Evolutionary conservation across 1,140 invertebrate species (phyloP).

Genomic region (Camponotus pennsylvanicus): DNA sequence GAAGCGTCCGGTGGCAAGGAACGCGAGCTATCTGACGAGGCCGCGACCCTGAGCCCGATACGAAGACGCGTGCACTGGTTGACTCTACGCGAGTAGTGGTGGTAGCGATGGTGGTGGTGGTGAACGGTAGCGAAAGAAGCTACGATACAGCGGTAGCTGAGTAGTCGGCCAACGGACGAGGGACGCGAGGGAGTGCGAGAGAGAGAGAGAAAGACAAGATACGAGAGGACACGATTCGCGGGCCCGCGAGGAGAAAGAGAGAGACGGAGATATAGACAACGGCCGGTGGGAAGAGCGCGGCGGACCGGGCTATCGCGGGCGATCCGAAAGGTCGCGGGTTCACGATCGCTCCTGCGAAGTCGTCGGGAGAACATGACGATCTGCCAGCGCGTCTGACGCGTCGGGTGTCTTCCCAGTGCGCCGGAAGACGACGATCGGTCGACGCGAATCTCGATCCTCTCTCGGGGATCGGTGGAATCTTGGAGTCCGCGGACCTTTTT

Average conservation of each 20-base stretch:
- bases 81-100: slow-evolving; percentile 37
- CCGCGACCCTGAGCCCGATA: slow-evolving; percentile 79
- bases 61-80: slow-evolving; percentile 23
- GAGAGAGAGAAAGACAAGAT: not conserved
- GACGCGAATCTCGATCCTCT: not conserved
- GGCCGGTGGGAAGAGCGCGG: slow-evolving; percentile 29
- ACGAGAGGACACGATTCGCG: not conserved
- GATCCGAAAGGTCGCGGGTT: slow-evolving; percentile 69
- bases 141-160: not conserved
- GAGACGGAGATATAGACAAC: slow-evolving; percentile 10
- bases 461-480: not conserved
- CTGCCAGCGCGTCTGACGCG: slow-evolving; percentile 52
- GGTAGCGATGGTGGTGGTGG: not conserved
- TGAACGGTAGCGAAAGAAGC: slow-evolving; percentile 1
- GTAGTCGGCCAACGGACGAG: slow-evolving; percentile 16
- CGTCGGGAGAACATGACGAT: slow-evolving; percentile 62
- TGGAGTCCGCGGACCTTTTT: too few relatives aligned
- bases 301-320: slow-evolving; percentile 32
- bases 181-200: not conserved
- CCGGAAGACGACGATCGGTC: slow-evolving; percentile 24
- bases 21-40: slow-evolving; percentile 52
- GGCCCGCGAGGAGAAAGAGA: not conserved
- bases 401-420: slow-evolving; percentile 19
- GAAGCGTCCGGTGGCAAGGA: not conserved
- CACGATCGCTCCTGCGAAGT: slow-evolving; percentile 55